phyloP scores from a whole-genome alignment of 2,797 vertebrate genomes.

The Melanotaenia parkinsoni region DNA sequence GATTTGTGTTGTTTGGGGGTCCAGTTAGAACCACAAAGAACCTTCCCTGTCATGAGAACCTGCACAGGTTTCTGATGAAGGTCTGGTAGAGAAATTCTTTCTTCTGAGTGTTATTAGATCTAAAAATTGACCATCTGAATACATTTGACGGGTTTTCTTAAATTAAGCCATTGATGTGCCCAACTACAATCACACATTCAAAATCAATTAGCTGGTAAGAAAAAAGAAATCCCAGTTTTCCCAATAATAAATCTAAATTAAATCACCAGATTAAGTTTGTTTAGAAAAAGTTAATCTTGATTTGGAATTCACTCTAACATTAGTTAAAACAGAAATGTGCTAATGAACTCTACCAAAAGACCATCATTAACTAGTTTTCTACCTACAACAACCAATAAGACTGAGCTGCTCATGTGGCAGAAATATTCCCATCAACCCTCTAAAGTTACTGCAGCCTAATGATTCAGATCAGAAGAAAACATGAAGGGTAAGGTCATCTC shows the following conservation, averaged over 20 bases:
- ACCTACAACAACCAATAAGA: constrained; percentile 13
- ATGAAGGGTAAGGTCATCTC: no score
- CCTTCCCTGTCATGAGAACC: background rate
- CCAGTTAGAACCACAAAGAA: constrained; percentile 21
- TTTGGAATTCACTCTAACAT: background rate
- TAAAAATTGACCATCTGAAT: background rate
- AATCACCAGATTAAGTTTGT: no score
- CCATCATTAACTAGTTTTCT: constrained; percentile 7
- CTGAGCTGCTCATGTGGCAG: constrained; percentile 24
- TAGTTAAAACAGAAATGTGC: background rate
- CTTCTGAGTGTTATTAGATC: background rate
- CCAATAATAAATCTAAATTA: background rate
- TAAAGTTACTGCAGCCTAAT: background rate
- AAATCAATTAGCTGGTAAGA: background rate
- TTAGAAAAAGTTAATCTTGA: background rate
- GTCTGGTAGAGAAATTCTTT: background rate
- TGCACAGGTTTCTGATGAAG: background rate
- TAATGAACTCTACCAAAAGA: background rate
- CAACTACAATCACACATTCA: background rate
- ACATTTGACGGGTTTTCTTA: background rate
- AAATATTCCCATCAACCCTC: constrained; percentile 1
- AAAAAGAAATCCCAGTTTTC: background rate
- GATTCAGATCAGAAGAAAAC: no score
- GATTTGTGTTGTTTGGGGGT: constrained; percentile 12
- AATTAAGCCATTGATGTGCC: background rate